Percentiles rank a stretch among this genome's conserved stretches.
phyloP scores from a whole-genome alignment of 2,113 vertebrate genomes.

The Vulpes vulpes region DNA sequence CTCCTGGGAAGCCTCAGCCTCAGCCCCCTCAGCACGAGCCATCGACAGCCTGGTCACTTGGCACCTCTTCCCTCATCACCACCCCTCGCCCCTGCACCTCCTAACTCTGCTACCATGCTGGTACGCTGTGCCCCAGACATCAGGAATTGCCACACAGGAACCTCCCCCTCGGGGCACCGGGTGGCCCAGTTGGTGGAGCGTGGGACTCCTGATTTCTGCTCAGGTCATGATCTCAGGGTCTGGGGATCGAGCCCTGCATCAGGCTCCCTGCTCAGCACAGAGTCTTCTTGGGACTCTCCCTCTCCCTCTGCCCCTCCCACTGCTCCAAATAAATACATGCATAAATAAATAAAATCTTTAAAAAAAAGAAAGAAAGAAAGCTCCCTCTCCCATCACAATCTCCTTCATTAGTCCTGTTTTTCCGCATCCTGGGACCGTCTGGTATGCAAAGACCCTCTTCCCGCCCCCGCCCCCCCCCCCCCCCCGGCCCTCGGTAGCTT shows the following conservation, averaged over 20 bases:
- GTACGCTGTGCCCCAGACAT: fast-evolving
- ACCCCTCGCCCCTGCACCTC: neutral
- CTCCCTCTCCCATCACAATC: neutral
- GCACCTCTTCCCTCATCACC: neutral
- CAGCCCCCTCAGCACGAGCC: no score
- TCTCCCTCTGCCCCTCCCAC: neutral
- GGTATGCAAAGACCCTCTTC: neutral
- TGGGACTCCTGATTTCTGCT: neutral
- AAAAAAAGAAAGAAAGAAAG: neutral
- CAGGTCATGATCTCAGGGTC: neutral
- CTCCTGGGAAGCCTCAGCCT: no score
- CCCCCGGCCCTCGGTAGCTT: neutral
- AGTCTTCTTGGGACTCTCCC: neutral
- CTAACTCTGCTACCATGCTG: no score
- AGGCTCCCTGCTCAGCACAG: neutral
- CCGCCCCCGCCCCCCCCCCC: no score
- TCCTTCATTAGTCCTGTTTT: neutral
- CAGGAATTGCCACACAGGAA: neutral
- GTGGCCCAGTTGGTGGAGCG: neutral
- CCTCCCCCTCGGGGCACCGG: neutral
- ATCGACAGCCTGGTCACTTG: no score
- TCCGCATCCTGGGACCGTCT: neutral
- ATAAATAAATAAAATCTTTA: neutral
- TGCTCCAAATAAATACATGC: neutral
- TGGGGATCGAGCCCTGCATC: neutral